Evolutionary conservation across 37 sponge, comb jelly and placozoan genomes (phyloP), one percentile per base, ranked within the genome.

Genomic region (Haliclona indistincta): DNA sequence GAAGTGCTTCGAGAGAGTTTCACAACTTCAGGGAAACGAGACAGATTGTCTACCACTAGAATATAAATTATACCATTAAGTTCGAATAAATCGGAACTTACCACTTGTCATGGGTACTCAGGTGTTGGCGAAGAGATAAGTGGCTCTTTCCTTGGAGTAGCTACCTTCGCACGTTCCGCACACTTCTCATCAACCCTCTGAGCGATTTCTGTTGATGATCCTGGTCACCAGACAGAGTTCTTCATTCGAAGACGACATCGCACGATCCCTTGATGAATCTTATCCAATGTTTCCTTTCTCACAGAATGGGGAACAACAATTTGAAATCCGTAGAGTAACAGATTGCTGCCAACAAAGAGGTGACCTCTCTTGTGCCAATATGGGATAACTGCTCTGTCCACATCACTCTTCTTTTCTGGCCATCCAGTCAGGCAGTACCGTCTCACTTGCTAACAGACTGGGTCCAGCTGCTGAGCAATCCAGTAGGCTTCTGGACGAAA

Each of bases 91-190:
- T 81, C 82, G 19, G 75, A 42, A 0, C 62, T 75, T 33, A 82
- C 38, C 33, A 55, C 67, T 36, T 82, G 83, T 75, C 83, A 82
- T 38, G 83, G 83, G 25, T 74, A 81, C 33, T n/a, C n/a, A n/a
- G 71, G 66, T 28, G 73, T 72, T 26, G 71, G 74, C 6, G 30
- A 4, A 26, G 71, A 45, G 7, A 71, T 43, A 4, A 80, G 23
- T n/a, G 71, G 81, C 25, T 80, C 72, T 5, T 26, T 70, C 30
- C 52, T 36, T 0, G 47, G 64, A 17, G 49, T 42, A 26, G 44
- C 5, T 2, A 36, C 11, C 49, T 62, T 61, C n/a, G 38, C 64
- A 32, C 81, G 70, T 4, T 7, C 28, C 17, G 51, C 23, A 43
- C 81, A 80, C 20, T 44, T 0, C 35, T 62, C 3, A 1, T 70